Base-by-base conservation (phyloP, 2,797 vertebrate species). In the Buphagus erythrorhynchus region DNA sequence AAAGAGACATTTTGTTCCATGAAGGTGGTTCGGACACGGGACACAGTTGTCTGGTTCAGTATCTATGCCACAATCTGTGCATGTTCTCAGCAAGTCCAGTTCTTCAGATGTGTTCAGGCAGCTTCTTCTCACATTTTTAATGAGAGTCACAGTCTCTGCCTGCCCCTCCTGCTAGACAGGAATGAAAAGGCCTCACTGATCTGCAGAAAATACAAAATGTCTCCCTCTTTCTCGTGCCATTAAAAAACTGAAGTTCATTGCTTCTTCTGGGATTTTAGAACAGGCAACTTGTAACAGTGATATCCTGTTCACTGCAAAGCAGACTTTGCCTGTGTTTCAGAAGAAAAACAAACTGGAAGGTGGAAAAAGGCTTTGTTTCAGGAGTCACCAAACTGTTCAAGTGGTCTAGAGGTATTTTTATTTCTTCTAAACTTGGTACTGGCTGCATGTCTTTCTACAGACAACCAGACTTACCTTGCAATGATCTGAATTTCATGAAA, bases 11-110 rank as follows among this genome's bases (percentile, higher is more conserved):
- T 66, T 5, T 42, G 1, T 61, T 31, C 54, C 54, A n/a, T 13
- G 25, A 15, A 46, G 43, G 25, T 48, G 0, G 0, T 36, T 26
- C 35, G 33, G 16, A 63, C 4, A 0, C 14, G 9, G 33, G 16
- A 63, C 4, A 0, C 14, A 8, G 10, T 55, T 35, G 9, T 38
- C 26, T 31, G 28, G 2, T 43, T 14, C 13, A 2, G 51, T 67
- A n/a, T 6, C 35, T 36, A 2, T 31, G 28, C 11, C 65, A 80
- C 7, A 57, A n/a, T 10, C 13, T 5, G 1, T 29, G 35, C 12
- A 13, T 19, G 17, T 24, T n/a, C 26, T 62, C 42, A 38, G 13
- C 33, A 71, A 35, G 40, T 18, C 26, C 24, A 35, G 1, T 19
- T 80, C 19, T 57, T 86, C 45, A 59, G 33, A 33, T 0, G 11